Percentiles rank a stretch among this genome's conserved stretches.
Conservation (phyloP, 1,140 invertebrate species). For the Semibalanus balanoides region DNA sequence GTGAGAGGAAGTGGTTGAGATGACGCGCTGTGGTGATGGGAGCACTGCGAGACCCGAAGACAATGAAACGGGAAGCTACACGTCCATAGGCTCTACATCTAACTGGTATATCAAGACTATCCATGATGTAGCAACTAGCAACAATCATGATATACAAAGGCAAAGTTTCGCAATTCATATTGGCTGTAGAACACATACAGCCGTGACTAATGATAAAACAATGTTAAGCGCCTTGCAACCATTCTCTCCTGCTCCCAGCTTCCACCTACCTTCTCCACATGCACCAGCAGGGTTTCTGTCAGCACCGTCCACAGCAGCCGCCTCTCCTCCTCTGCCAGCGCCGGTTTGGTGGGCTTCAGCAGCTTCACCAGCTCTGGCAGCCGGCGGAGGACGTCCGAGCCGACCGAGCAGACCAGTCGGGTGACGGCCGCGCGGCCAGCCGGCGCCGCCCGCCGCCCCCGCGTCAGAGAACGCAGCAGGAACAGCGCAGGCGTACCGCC, state of each 20-base stretch:
- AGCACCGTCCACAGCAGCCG: background rate
- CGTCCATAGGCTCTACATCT: no score
- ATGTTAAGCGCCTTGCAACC: background rate
- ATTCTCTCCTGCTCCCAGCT: background rate
- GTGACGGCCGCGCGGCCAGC: background rate
- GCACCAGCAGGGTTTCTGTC: background rate
- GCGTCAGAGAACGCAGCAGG: background rate
- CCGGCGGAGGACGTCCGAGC: background rate
- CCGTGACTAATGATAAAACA: no score
- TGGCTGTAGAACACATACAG: no score
- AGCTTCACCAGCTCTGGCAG: background rate
- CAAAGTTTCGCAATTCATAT: no score
- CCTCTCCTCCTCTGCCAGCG: background rate
- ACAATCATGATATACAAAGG: no score
- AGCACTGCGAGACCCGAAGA: no score
- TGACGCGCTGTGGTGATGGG: no score
- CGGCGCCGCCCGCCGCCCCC: no score
- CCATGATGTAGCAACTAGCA: no score
- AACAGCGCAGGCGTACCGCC: background rate
- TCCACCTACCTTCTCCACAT: background rate
- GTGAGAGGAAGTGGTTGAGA: no score
- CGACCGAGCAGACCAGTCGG: background rate
- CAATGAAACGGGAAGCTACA: no score
- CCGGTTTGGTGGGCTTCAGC: background rate
- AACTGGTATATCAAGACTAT: no score